Conservation (phyloP, 2,888 invertebrate species). For the Drosophila multiciliata region DNA sequence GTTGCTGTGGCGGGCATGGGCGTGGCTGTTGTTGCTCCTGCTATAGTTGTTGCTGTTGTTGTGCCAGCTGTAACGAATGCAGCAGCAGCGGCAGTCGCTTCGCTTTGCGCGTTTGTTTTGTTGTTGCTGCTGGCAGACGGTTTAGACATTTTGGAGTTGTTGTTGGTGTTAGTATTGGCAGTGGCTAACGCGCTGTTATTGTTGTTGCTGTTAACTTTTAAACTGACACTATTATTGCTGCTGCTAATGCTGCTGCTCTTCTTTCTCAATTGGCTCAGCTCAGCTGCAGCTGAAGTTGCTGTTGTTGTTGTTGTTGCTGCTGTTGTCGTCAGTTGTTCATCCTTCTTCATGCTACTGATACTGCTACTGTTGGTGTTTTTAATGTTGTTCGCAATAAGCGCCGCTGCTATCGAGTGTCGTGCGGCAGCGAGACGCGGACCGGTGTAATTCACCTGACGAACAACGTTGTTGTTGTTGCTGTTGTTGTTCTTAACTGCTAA, state of each 20-base stretch:
- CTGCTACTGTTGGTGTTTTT: slow-evolving; percentile 48
- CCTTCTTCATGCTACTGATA: slow-evolving; percentile 41
- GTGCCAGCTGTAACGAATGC: slow-evolving; percentile 67
- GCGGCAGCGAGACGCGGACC: slow-evolving; percentile 64
- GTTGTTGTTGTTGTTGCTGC: slow-evolving; percentile 32
- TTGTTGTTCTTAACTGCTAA: slow-evolving; percentile 39
- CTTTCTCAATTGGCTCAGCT: slow-evolving; percentile 39
- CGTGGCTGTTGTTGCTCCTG: slow-evolving; percentile 54
- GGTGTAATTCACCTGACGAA: slow-evolving; percentile 63
- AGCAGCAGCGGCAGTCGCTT: slow-evolving; percentile 65
- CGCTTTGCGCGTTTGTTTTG: slow-evolving; percentile 52
- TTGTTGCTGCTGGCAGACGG: slow-evolving; percentile 67
- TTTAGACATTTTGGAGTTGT: slow-evolving; percentile 82
- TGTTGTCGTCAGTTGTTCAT: slow-evolving; percentile 66
- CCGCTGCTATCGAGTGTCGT: slow-evolving; percentile 67
- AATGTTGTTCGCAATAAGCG: slow-evolving; percentile 68
- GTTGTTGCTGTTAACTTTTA: slow-evolving; percentile 72
- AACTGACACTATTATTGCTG: slow-evolving; percentile 54
- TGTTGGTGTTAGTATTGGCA: slow-evolving; percentile 61
- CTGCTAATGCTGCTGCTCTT: slow-evolving; percentile 37
- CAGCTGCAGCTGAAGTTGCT: slow-evolving; percentile 40
- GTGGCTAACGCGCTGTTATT: slow-evolving; percentile 62
- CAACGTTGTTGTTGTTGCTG: slow-evolving; percentile 60
- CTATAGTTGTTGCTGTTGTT: slow-evolving; percentile 54
- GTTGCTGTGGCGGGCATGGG: slow-evolving; percentile 67